These are phyloP conservation scores for Drosophila paramelanica DNA, from an alignment of 2,888 invertebrate species.

Conservation along the genomic window DNA sequence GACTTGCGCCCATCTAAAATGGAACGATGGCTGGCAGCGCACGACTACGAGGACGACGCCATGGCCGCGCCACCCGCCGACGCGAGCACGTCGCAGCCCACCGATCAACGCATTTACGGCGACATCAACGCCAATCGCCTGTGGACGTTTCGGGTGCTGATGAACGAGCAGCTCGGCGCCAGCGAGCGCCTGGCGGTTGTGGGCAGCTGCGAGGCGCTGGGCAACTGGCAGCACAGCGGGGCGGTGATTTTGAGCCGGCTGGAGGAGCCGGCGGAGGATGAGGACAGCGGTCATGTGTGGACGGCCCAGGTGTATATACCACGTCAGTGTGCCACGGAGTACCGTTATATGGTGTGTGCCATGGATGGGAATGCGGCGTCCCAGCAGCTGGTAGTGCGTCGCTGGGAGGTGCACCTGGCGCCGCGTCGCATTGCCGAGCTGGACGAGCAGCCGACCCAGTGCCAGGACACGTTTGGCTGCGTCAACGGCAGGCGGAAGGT, in stretches of 20 bases:
- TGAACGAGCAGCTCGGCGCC: slow-evolving; percentile 85
- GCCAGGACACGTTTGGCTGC: slow-evolving; percentile 88
- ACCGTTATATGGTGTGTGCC: slow-evolving; percentile 91
- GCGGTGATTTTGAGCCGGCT: slow-evolving; percentile 86
- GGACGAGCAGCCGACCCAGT: slow-evolving; percentile 60
- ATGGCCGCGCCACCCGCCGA: slow-evolving; percentile 65
- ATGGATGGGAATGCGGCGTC: slow-evolving; percentile 86
- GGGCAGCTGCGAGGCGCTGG: slow-evolving; percentile 89
- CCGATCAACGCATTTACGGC: slow-evolving; percentile 54
- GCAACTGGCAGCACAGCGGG: slow-evolving; percentile 89
- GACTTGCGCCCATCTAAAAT: slow-evolving; percentile 77
- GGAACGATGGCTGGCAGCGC: slow-evolving; percentile 89
- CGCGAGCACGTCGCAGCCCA: slow-evolving; percentile 26
- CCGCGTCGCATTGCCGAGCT: slow-evolving; percentile 88
- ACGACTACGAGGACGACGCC: slow-evolving; percentile 83
- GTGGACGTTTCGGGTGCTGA: slow-evolving; percentile 87
- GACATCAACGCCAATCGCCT: slow-evolving; percentile 72
- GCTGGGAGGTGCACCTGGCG: slow-evolving; percentile 92
- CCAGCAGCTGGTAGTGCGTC: slow-evolving; percentile 87
- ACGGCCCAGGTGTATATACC: slow-evolving; percentile 88
- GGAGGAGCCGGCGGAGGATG: slow-evolving; percentile 82
- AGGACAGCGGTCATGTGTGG: slow-evolving; percentile 87
- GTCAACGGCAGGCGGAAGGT: slow-evolving; percentile 87
- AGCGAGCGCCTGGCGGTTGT: slow-evolving; percentile 90
- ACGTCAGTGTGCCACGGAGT: slow-evolving; percentile 88